Evolutionary conservation across 2,797 vertebrate species (phyloP), one percentile per base, ranked within the genome.

Genomic region (Distichodus sexfasciatus): DNA sequence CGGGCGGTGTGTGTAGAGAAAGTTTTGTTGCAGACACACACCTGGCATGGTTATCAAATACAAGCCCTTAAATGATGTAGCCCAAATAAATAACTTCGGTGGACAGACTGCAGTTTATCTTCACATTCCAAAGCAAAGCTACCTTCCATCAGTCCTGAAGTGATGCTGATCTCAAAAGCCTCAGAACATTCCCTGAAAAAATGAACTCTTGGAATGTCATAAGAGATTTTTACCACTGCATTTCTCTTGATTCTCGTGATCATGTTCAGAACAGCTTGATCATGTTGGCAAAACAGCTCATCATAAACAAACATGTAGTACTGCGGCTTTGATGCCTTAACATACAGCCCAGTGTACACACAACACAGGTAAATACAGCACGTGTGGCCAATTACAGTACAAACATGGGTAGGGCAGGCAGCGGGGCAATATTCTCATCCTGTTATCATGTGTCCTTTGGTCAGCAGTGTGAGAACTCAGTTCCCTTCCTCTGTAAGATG

Each of bases 381-480:
- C n/a, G 46, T n/a, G 23, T 17, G 1, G n/a, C n/a, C n/a, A n/a
- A 11, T 28, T 26, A 7, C 36, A 24, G 15, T 41, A 38, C 31
- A 47, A 41, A 9, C 12, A 54, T 43, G 50, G 11, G 33, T 41
- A 29, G 48, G 43, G 50, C 41, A 15, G 50, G 28, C 36, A 40
- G 43, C 43, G 72, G 40, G 24, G 46, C 31, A 36, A 53, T 60
- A 41, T 48, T 66, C 57, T 57, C 46, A 33, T 76, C 17, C 48
- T 61, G 24, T 35, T 54, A 55, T 63, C 58, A 11, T 58, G 21
- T 71, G 47, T 64, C 36, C 51, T 31, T 51, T 57, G 76, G 63
- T 75, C 60, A 68, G 55, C 24, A 70, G 58, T 78, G 73, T 77
- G 76, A 76, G 73, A 78, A 78, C 60, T 21, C 17, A n/a, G 38